Evolutionary conservation across 2,797 vertebrate genomes (phyloP).

Genomic region (Hapalemur alaotrensis): DNA sequence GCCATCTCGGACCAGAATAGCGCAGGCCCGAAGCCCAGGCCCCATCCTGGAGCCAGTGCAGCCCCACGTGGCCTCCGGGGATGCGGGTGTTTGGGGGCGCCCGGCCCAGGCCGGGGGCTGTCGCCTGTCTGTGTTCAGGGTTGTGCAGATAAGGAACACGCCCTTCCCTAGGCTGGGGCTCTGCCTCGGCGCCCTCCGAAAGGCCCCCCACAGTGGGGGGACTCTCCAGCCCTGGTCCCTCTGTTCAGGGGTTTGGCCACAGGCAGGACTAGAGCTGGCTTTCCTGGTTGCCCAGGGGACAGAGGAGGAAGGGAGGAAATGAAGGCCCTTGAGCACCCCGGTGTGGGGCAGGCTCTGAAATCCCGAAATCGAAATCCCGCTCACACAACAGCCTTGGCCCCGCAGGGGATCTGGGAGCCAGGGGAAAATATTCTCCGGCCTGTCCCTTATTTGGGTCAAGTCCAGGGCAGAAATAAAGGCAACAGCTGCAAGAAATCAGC

Average conservation of each 20-base stretch:
- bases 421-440: neutral
- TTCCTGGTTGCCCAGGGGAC: neutral
- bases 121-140: too few relatives aligned
- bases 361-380: neutral
- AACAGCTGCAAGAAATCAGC: neutral
- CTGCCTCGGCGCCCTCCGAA: neutral
- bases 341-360: neutral
- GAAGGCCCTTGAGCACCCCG: neutral
- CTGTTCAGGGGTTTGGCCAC: neutral
- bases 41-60: too few relatives aligned
- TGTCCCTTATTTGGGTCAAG: neutral
- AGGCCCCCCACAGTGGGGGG: too few relatives aligned
- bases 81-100: neutral
- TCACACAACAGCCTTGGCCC: neutral
- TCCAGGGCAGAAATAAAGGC: constrained; percentile 31
- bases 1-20: neutral
- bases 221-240: neutral
- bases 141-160: neutral
- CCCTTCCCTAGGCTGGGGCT: neutral
- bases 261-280: neutral
- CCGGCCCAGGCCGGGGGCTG: neutral
- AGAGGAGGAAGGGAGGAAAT: neutral
- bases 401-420: neutral
- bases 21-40: neutral
- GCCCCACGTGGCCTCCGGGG: neutral